Evolutionary conservation across 2,888 invertebrate species (phyloP), one percentile per base, ranked within the genome.

Genomic region (Plagiodera versicolora): DNA sequence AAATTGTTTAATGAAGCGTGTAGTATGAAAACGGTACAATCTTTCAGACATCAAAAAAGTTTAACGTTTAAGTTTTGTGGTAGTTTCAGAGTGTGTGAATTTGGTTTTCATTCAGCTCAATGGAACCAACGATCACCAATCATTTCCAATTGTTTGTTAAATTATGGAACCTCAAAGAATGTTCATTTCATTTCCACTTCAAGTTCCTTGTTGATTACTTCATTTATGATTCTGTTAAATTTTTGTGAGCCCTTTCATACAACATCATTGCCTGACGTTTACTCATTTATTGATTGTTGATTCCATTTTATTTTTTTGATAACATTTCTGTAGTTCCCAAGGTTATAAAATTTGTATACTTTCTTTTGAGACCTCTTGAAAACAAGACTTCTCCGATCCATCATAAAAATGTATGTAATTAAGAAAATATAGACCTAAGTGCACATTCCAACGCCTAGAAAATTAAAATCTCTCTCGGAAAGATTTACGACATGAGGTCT

Each of bases 11-110:
- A 65, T 65, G 58, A 57, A 63, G 61, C 63, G 53, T 65, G 59
- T 58, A 63, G 59, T 59, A 55, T 62, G 61, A 65, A 65, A 65
- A 63, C 46, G 61, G 54, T 56, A 59, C 59, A 56, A 65, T 55
- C 63, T 56, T 62, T 54, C 52, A 11, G 10, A 28, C 48, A 20
- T 46, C 58, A 56, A 57, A 48, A 58, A 58, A 58, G 14, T 2
- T 39, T n/a, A 10, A 10, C 39, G 39, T 39, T 14, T 14, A 39
- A n/a, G 39, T 14, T 39, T n/a, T 14, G 14, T 14, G 2, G 11
- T 14, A 11, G 10, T 11, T 6, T 11, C 10, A 9, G 11, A 32
- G 8, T 32, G 32, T 11, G 32, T 32, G 32, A 10, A 32, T 24
- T 24, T 6, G 11, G 32, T 9, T 32, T 39, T 39, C n/a, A 39